Evolutionary conservation across 1,140 invertebrate species (phyloP).

Genomic region (Danaus plexippus): DNA sequence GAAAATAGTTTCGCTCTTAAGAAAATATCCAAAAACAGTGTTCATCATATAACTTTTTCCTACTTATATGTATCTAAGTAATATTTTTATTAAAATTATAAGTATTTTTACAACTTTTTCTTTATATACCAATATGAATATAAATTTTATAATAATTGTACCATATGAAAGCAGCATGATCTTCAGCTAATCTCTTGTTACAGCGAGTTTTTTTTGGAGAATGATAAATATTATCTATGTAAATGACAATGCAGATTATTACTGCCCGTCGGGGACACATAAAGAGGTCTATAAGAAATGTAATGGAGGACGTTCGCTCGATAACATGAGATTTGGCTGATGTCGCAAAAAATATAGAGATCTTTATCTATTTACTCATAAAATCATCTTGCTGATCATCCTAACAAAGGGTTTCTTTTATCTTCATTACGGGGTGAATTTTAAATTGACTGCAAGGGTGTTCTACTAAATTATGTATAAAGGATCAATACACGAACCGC

Average conservation of each 20-base stretch:
- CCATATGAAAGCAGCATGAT: constrained; percentile 15
- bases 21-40: no score
- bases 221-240: constrained; percentile 61
- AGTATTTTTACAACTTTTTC: no score
- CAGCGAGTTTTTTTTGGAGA: constrained; percentile 45
- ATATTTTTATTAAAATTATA: no score
- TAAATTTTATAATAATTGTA: neutral
- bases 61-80: no score
- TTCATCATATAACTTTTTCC: no score
- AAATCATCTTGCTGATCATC: constrained; percentile 39
- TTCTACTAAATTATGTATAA: constrained; percentile 60
- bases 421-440: constrained; percentile 56
- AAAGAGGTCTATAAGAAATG: constrained; percentile 57
- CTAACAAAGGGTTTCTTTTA: constrained; percentile 43
- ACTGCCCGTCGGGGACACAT: constrained; percentile 54
- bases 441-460: constrained; percentile 49
- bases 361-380: constrained; percentile 20
- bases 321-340: constrained; percentile 36
- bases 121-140: neutral
- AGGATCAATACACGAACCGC: constrained; percentile 40
- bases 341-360: constrained; percentile 26
- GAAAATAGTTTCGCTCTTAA: no score
- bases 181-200: constrained; percentile 37
- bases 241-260: constrained; percentile 68
- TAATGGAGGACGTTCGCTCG: constrained; percentile 40